These are phyloP conservation scores for Pinctada fucata DNA, from an alignment of 2,888 invertebrate species.

Conservation along the genomic window DNA sequence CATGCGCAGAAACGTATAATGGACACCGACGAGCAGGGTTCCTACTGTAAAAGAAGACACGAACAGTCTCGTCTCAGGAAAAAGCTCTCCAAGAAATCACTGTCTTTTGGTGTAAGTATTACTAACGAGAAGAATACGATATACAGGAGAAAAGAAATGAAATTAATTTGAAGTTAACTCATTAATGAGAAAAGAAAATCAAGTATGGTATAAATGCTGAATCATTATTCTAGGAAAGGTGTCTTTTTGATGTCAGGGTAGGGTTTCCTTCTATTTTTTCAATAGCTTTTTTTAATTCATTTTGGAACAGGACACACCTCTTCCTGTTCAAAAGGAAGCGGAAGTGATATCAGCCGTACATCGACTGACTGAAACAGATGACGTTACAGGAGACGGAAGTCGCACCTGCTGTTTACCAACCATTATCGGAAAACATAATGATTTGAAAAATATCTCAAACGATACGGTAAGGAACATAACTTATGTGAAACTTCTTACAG, in stretches of 20 bases:
- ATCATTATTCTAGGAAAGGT: background rate
- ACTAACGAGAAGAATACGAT: background rate
- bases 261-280: too few species aligned
- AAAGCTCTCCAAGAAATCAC: conserved; percentile 8
- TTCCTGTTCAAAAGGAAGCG: background rate
- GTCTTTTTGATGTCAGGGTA: too few species aligned
- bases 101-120: conserved; percentile 19
- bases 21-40: background rate
- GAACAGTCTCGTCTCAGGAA: background rate
- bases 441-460: conserved; percentile 62
- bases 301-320: background rate
- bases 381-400: conserved; percentile 25
- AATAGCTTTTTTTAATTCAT: background rate
- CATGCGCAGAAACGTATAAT: background rate
- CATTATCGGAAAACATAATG: conserved; percentile 55
- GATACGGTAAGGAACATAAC: conserved; percentile 51
- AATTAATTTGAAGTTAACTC: background rate
- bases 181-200: too few species aligned
- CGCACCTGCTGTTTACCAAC: conserved; percentile 49
- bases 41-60: background rate
- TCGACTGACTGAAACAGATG: conserved; percentile 7
- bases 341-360: conserved; percentile 15
- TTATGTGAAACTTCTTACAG: too few species aligned
- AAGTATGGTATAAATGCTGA: background rate
- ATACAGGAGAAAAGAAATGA: background rate